A percentile compares a stretch with the other conserved stretches of the same genome.
These are phyloP conservation scores for Premnoplex brunnescens DNA, from an alignment of 2,797 vertebrate genomes.

Conservation along the genomic window DNA sequence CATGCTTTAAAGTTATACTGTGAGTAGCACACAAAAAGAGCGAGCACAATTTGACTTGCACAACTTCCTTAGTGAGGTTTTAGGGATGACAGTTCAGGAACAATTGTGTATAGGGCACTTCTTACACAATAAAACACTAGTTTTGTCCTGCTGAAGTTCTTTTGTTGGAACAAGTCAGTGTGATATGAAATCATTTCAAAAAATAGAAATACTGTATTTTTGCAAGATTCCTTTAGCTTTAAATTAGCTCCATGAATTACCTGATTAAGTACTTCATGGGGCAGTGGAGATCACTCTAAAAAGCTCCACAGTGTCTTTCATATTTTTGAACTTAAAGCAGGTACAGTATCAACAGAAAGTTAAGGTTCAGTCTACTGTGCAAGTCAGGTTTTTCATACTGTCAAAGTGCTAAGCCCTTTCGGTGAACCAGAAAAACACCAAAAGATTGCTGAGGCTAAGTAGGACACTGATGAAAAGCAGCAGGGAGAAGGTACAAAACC, in stretches of 20 bases:
- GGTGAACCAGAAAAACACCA: background rate
- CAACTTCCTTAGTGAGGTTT: background rate
- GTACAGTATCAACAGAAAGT: background rate
- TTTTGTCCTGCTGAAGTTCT: background rate
- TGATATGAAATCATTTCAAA: background rate
- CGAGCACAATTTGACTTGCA: background rate
- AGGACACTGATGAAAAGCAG: background rate
- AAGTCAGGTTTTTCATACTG: background rate
- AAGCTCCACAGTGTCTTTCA: background rate
- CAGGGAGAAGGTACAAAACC: background rate
- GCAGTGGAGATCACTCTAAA: background rate
- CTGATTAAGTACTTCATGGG: background rate
- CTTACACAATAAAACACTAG: background rate
- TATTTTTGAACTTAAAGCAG: background rate
- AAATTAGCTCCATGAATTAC: background rate
- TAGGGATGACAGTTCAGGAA: background rate
- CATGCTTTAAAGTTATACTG: background rate
- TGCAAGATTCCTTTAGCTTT: background rate
- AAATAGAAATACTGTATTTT: background rate
- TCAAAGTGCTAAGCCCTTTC: background rate
- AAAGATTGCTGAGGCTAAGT: background rate
- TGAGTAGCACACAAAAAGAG: background rate
- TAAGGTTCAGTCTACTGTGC: background rate
- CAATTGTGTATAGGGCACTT: background rate
- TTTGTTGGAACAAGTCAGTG: background rate